Evolutionary conservation across 1,140 invertebrate species (phyloP).

Genomic region (Tetranychus urticae): DNA sequence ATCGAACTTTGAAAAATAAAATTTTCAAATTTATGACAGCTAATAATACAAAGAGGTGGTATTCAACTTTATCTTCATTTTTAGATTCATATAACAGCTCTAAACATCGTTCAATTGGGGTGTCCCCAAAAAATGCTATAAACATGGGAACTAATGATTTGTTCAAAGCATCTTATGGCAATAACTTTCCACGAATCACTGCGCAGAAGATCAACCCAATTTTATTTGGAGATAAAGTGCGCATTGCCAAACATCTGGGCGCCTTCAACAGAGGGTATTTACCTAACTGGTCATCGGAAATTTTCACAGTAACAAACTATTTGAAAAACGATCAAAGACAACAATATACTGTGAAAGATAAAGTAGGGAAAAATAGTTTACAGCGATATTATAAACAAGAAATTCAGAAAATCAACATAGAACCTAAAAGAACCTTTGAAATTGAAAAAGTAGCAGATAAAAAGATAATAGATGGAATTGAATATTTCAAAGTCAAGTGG

Average conservation of each 20-base stretch:
- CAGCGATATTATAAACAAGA: background rate
- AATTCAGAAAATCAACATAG: background rate
- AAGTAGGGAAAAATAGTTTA: background rate
- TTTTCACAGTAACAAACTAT: background rate
- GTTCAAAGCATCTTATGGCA: background rate
- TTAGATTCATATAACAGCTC: conserved; percentile 22
- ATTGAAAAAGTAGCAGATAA: background rate
- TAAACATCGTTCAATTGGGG: background rate
- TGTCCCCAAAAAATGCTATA: background rate
- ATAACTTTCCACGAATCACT: too few species aligned
- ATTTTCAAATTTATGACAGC: conserved; percentile 23
- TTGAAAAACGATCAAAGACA: background rate
- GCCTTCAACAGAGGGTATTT: background rate
- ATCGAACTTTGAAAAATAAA: conserved; percentile 23
- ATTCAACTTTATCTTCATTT: conserved; percentile 18
- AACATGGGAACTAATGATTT: background rate
- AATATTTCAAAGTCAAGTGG: background rate
- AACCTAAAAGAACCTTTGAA: background rate
- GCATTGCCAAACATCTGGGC: background rate
- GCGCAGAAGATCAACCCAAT: background rate
- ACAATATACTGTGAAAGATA: background rate
- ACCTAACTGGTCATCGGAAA: background rate
- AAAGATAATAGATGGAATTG: background rate
- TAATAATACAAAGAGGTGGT: conserved; percentile 20
- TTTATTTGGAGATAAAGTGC: background rate